Conservation (phyloP, 2,797 vertebrate genomes). For the Lophius americanus region DNA sequence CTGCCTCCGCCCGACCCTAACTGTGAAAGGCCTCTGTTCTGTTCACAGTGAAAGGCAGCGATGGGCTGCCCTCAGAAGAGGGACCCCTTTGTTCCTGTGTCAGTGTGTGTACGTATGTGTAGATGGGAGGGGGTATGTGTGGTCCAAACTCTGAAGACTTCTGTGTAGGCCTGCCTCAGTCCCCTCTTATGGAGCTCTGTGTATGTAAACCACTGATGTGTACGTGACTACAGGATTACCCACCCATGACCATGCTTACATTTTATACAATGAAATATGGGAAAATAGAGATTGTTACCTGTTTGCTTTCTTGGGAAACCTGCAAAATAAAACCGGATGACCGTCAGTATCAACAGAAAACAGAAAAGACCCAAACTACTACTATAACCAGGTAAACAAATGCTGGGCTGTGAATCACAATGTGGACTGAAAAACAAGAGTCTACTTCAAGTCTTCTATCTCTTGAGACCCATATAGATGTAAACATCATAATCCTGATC, state of each 20-base stretch:
- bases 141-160: conserved; percentile 68
- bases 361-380: conserved; percentile 2
- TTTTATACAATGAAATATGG: conserved; percentile 11
- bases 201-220: conserved; percentile 22
- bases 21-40: conserved; percentile 83
- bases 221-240: conserved; percentile 19
- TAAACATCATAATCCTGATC: conserved; percentile 78
- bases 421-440: conserved; percentile 46
- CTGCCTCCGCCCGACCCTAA: conserved; percentile 66
- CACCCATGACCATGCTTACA: conserved; percentile 1
- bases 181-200: conserved; percentile 42
- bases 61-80: conserved; percentile 76
- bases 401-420: conserved; percentile 12
- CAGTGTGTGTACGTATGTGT: conserved; percentile 38
- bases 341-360: conserved; percentile 31
- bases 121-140: conserved; percentile 32
- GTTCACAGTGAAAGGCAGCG: conserved; percentile 79
- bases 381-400: conserved; percentile 15
- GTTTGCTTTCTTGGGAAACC: conserved; percentile 98
- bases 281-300: conserved; percentile 81
- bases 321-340: conserved; percentile 74
- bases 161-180: conserved; percentile 59
- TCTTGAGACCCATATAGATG: conserved; percentile 45
- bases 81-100: conserved; percentile 77
- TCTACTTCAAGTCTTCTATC: conserved; percentile 17